Conservation (phyloP, 2,797 vertebrate genomes). For the Manis crassicaudata region DNA sequence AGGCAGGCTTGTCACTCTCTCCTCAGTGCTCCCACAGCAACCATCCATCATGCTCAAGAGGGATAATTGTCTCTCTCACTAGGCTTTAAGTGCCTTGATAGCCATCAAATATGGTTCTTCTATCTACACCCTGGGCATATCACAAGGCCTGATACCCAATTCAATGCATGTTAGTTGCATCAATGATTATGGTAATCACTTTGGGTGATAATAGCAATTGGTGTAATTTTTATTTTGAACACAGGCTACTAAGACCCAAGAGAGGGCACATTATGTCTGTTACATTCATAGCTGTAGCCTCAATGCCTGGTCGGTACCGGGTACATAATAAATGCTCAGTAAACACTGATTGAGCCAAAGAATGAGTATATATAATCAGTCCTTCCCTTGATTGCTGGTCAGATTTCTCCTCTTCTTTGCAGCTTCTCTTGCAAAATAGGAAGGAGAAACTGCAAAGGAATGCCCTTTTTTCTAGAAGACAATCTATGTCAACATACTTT, state of each 20-base stretch:
- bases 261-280: background rate
- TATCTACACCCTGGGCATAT: fast-evolving
- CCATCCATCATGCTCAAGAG: background rate
- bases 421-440: background rate
- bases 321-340: background rate
- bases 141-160: background rate
- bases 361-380: background rate
- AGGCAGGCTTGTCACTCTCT: background rate
- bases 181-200: background rate
- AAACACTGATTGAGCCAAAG: background rate
- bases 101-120: background rate
- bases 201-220: background rate
- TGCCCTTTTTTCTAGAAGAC: background rate
- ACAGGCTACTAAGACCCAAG: background rate
- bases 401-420: background rate
- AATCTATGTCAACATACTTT: background rate
- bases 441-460: background rate
- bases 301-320: background rate
- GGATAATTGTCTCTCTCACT: background rate
- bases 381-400: background rate
- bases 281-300: background rate
- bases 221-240: background rate
- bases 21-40: background rate
- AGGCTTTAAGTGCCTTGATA: background rate
- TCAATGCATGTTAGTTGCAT: background rate